Evolutionary conservation across 2,888 invertebrate genomes (phyloP).

Genomic region (Prosopocoilus inquinatus): DNA sequence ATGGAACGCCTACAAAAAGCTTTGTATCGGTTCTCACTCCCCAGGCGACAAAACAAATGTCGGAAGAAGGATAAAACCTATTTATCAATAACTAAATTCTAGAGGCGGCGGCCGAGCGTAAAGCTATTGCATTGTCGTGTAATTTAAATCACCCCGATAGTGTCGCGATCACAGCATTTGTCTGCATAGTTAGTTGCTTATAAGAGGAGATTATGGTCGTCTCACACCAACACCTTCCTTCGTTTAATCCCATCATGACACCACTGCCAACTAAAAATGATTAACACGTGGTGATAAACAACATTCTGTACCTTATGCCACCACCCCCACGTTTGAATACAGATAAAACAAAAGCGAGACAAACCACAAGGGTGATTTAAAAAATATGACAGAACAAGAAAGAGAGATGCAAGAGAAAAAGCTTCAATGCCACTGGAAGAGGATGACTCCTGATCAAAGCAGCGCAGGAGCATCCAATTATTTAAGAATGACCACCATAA

Average conservation of each 20-base stretch:
- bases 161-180: slow-evolving; percentile 23
- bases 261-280: neutral
- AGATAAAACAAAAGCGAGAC: too few relatives aligned
- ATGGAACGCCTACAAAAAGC: slow-evolving; percentile 26
- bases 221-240: neutral
- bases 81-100: slow-evolving; percentile 43
- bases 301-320: too few relatives aligned
- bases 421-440: too few relatives aligned
- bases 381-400: too few relatives aligned
- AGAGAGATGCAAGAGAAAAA: too few relatives aligned
- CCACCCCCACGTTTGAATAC: too few relatives aligned
- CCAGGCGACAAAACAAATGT: slow-evolving; percentile 40
- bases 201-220: neutral
- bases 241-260: neutral
- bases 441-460: too few relatives aligned
- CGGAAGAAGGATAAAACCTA: slow-evolving; percentile 39
- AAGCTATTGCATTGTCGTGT: slow-evolving; percentile 37
- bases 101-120: slow-evolving; percentile 36
- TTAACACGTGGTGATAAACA: too few relatives aligned
- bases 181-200: neutral
- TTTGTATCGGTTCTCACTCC: slow-evolving; percentile 28
- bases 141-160: slow-evolving; percentile 39
- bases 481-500: too few relatives aligned
- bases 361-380: too few relatives aligned
- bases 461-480: too few relatives aligned